Evolutionary conservation across 37 sponge, comb jelly and placozoan species (phyloP), one percentile per base, ranked within the genome.

Genomic region (Beroe ovata): DNA sequence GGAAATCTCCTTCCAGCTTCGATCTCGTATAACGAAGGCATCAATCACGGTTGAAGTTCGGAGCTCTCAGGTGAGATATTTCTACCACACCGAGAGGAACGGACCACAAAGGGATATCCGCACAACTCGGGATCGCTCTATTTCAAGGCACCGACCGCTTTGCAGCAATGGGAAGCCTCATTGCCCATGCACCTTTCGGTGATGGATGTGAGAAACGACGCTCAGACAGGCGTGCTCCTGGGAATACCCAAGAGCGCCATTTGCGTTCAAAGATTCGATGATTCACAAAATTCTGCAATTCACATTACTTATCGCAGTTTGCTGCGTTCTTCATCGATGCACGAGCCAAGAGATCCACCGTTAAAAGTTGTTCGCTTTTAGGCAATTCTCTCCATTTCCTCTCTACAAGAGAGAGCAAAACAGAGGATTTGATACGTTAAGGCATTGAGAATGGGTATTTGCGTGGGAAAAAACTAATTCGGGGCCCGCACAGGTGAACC

Each of bases 241-340:
- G 60, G 72, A 72, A 54, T n/a, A 19, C 71, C 92, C 60, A 41
- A 32, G 84, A 54, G 92, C 92, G 94, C 94, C 88, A 94, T 92
- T 88, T 91, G 94, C 94, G 93, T 94, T 94, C 92, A 90, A 94
- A 92, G 92, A 92, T 89, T 94, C 94, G 94, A 94, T 94, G 94
- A 92, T 92, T 92, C 92, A 92, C 92, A 91, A 92, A 92, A 91
- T 94, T 91, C 93, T 91, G 94, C 94, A 94, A 92, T 94, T 94
- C 94, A 88, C 94, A 94, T 91, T 92, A 92, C 64, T 64, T 94
- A 92, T 94, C 92, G 93, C 92, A 92, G 91, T 72, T 94, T 77
- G 92, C 92, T 91, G 90, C 92, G 92, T 91, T 94, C 92, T 92
- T 94, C 92, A 92, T 94, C 94, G 91, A 92, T 89, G 88, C 94